Evolutionary conservation across 2,888 invertebrate species (phyloP).

Genomic region (Gryllus longicercus): DNA sequence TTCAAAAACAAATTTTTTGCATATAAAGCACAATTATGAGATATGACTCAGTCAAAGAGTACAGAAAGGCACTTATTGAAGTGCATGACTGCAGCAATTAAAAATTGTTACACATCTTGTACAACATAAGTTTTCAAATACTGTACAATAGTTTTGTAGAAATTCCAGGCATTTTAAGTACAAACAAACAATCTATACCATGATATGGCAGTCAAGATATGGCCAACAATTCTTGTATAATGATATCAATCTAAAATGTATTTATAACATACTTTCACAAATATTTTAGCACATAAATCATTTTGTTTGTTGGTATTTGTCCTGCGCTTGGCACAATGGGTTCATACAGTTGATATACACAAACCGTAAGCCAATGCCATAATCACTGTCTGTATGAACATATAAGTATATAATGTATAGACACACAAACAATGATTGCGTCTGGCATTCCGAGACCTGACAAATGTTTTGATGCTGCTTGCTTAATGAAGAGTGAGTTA

Average conservation of each 20-base stretch:
- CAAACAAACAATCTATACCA: slow-evolving; percentile 34
- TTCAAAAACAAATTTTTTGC: slow-evolving; percentile 28
- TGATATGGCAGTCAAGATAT: slow-evolving; percentile 38
- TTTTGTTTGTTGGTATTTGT: slow-evolving; percentile 25
- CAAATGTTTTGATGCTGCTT: slow-evolving; percentile 3
- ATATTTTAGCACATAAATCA: slow-evolving; percentile 26
- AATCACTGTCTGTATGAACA: slow-evolving; percentile 22
- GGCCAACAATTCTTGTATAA: slow-evolving; percentile 31
- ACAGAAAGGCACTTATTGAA: slow-evolving; percentile 35
- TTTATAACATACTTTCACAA: slow-evolving; percentile 26
- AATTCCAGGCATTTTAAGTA: slow-evolving; percentile 34
- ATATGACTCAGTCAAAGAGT: slow-evolving; percentile 36
- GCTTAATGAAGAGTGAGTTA: slow-evolving; percentile 32
- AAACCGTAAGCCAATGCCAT: slow-evolving; percentile 29
- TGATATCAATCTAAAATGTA: slow-evolving; percentile 25
- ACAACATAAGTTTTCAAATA: slow-evolving; percentile 27
- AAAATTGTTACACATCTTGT: slow-evolving; percentile 25
- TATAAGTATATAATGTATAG: slow-evolving; percentile 24
- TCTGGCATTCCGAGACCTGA: slow-evolving; percentile 10
- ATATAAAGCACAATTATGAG: slow-evolving; percentile 35
- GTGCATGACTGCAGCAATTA: slow-evolving; percentile 34
- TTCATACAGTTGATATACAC: slow-evolving; percentile 24
- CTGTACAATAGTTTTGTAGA: slow-evolving; percentile 25
- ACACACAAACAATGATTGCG: slow-evolving; percentile 18
- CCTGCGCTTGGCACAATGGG: slow-evolving; percentile 33